A percentile compares a stretch with the other conserved stretches of the same genome.
Conservation (phyloP, 2,797 vertebrate genomes). For the Coendou prehensilis region DNA sequence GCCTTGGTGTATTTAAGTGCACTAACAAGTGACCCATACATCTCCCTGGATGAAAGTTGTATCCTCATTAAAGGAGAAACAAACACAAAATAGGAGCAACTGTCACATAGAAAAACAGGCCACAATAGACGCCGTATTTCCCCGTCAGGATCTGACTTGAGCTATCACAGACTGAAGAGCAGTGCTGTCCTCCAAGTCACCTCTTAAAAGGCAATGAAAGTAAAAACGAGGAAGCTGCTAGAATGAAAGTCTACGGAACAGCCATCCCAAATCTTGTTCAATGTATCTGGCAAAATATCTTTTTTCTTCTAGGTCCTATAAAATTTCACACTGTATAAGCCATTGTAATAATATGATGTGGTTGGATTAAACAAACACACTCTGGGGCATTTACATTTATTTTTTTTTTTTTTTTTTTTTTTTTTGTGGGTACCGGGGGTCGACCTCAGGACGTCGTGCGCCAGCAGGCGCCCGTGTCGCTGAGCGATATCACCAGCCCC, state of each 20-base stretch:
- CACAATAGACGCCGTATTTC: constrained; percentile 80
- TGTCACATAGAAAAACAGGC: constrained; percentile 85
- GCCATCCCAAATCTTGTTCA: constrained; percentile 64
- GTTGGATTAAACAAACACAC: constrained; percentile 61
- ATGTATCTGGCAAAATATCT: constrained; percentile 76
- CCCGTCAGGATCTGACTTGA: constrained; percentile 80
- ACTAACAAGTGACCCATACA: constrained; percentile 90
- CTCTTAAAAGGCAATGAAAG: constrained; percentile 86
- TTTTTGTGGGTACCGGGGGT: too few species aligned
- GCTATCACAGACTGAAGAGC: constrained; percentile 74
- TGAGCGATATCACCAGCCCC: too few species aligned
- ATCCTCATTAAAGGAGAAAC: constrained; percentile 92
- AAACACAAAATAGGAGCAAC: constrained; percentile 91
- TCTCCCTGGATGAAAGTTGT: constrained; percentile 91
- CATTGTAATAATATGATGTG: constrained; percentile 73
- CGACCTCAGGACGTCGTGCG: too few species aligned
- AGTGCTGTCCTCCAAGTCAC: constrained; percentile 81
- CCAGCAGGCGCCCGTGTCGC: too few species aligned
- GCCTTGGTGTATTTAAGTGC: constrained; percentile 87
- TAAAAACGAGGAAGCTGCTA: constrained; percentile 80
- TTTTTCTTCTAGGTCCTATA: constrained; percentile 78
- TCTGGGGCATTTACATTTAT: too few species aligned
- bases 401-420: too few species aligned
- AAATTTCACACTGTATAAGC: constrained; percentile 50
- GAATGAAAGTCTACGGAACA: constrained; percentile 73